phyloP scores from a whole-genome alignment of 2,113 vertebrate species.

The Ailurus styani region DNA sequence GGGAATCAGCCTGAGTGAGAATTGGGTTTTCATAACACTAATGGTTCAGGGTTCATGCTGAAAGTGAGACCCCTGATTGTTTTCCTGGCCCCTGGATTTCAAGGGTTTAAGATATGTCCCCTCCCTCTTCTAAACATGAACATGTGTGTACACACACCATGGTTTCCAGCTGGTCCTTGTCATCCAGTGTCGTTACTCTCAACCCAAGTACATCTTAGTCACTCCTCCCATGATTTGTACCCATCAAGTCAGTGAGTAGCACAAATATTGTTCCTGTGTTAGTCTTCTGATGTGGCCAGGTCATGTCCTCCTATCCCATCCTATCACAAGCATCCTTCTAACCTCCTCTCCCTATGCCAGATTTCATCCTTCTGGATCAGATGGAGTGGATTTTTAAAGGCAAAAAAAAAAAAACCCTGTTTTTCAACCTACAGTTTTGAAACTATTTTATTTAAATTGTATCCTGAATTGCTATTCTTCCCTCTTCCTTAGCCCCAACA shows the following conservation, averaged over 20 bases:
- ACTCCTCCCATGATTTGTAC: not conserved
- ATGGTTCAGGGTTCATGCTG: not conserved
- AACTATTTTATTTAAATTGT: not conserved
- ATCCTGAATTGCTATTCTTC: not conserved
- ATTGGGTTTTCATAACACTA: not conserved
- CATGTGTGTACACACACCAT: not conserved
- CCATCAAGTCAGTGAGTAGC: not conserved
- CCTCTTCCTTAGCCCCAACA: not conserved
- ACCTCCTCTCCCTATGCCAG: not conserved
- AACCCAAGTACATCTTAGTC: not conserved
- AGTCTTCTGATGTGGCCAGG: not conserved
- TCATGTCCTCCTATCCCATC: not conserved
- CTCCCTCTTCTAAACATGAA: not conserved
- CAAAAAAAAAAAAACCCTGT: not conserved
- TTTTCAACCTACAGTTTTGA: not conserved
- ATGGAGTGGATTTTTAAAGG: not conserved
- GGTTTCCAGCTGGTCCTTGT: not conserved
- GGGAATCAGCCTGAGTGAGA: not conserved
- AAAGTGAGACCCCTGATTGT: not conserved
- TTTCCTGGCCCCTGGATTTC: not conserved
- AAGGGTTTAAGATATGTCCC: not conserved
- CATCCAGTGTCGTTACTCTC: not conserved
- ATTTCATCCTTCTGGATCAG: not conserved
- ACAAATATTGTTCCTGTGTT: not conserved
- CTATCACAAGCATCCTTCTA: not conserved